phyloP scores from a whole-genome alignment of 2,113 vertebrate species.

The Acanthisitta chloris region DNA sequence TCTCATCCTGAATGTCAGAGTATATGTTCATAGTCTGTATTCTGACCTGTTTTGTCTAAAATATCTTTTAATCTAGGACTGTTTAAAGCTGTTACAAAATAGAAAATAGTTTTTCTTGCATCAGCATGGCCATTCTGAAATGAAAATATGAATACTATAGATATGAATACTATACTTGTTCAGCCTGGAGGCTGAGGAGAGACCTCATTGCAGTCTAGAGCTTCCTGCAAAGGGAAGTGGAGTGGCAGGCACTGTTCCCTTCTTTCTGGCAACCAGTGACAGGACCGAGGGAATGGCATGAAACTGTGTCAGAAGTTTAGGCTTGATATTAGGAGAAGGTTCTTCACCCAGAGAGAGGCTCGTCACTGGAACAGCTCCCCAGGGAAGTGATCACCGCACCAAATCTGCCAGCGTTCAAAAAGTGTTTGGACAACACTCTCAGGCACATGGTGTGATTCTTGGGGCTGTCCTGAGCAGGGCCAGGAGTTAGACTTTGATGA shows the following conservation, averaged over 20 bases:
- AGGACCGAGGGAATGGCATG: rapidly evolving
- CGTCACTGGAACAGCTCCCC: background rate
- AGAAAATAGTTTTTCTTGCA: background rate
- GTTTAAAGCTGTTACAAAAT: background rate
- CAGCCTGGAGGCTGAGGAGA: background rate
- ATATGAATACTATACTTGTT: background rate
- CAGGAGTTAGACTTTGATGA: background rate
- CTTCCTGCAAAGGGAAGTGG: background rate
- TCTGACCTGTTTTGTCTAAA: background rate
- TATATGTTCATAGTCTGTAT: background rate
- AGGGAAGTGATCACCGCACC: background rate
- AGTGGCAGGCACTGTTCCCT: background rate
- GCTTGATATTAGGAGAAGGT: rapidly evolving
- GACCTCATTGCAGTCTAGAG: background rate
- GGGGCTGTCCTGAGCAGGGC: no score
- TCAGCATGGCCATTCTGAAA: background rate
- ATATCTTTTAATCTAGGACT: background rate
- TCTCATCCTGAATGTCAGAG: background rate
- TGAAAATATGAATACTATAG: background rate
- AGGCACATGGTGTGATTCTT: background rate
- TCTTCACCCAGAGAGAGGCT: rapidly evolving
- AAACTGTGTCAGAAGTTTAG: rapidly evolving
- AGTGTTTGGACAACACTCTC: rapidly evolving
- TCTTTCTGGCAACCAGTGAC: background rate
- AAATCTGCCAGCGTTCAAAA: background rate